Conservation (phyloP, 2,113 vertebrate species). For the Ictalurus furcatus region DNA sequence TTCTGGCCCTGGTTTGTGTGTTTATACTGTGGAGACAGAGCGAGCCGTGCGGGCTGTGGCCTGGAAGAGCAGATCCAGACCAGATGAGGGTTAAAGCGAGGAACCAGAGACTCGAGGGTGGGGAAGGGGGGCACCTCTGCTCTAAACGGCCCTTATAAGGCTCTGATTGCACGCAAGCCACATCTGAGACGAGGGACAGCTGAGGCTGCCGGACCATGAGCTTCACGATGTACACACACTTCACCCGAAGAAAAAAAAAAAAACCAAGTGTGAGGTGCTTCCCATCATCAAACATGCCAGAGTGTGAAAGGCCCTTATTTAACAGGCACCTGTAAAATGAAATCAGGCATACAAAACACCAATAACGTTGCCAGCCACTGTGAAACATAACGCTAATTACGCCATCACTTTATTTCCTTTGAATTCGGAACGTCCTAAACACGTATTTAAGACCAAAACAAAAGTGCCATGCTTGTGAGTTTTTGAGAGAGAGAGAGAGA, state of each 20-base stretch:
- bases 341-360: slow-evolving; percentile 55
- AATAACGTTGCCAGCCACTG: slow-evolving; percentile 45
- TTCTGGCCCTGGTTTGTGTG: slow-evolving; percentile 53
- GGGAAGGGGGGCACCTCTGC: slow-evolving; percentile 58
- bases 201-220: slow-evolving; percentile 30
- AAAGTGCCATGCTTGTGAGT: background rate
- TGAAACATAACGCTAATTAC: slow-evolving; percentile 50
- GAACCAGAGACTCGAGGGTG: slow-evolving; percentile 55
- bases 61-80: slow-evolving; percentile 70
- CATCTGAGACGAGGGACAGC: slow-evolving; percentile 37
- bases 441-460: slow-evolving; percentile 39
- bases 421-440: background rate
- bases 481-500: background rate
- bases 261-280: slow-evolving; percentile 23
- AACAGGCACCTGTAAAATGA: slow-evolving; percentile 63
- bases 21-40: slow-evolving; percentile 54
- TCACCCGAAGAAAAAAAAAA: background rate
- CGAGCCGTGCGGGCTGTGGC: slow-evolving; percentile 46
- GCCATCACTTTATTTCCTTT: slow-evolving; percentile 36
- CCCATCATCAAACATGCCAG: slow-evolving; percentile 31
- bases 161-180: slow-evolving; percentile 49
- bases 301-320: slow-evolving; percentile 51
- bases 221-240: background rate
- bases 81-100: slow-evolving; percentile 66
- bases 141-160: slow-evolving; percentile 70